Conservation (phyloP, 2,888 invertebrate species). For the Tipula helvola region DNA sequence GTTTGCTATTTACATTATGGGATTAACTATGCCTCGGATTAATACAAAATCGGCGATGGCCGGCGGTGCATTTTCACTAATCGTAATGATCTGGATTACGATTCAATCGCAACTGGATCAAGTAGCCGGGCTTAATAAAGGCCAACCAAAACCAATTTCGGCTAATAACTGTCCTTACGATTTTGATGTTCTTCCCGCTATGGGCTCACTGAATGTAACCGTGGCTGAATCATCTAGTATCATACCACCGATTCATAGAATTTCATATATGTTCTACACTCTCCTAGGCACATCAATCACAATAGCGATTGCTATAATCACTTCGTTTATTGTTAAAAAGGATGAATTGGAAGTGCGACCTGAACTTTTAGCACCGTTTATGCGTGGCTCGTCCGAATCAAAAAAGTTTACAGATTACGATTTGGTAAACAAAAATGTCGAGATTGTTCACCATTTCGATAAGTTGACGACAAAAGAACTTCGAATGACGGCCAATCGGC, state of each 20-base stretch:
- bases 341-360: neutral
- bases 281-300: neutral
- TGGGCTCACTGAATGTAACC: constrained; percentile 57
- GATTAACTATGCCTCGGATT: neutral
- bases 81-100: neutral
- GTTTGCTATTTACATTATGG: neutral
- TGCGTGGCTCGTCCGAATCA: neutral
- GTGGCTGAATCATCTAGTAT: neutral
- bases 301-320: neutral
- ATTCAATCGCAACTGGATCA: constrained; percentile 38
- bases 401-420: neutral
- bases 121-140: constrained; percentile 38
- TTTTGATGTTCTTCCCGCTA: constrained; percentile 32
- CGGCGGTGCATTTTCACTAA: neutral
- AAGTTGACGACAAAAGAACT: neutral
- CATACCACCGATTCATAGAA: neutral
- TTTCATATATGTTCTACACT: neutral
- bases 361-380: neutral
- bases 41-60: neutral
- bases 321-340: neutral
- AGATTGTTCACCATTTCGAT: neutral
- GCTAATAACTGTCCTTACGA: constrained; percentile 34
- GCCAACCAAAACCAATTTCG: constrained; percentile 39
- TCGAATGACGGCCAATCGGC: too few relatives aligned
- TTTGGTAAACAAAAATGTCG: neutral